Evolutionary conservation across 1,140 invertebrate species (phyloP), one percentile per base, ranked within the genome.

Genomic region (Drosophila rufa): DNA sequence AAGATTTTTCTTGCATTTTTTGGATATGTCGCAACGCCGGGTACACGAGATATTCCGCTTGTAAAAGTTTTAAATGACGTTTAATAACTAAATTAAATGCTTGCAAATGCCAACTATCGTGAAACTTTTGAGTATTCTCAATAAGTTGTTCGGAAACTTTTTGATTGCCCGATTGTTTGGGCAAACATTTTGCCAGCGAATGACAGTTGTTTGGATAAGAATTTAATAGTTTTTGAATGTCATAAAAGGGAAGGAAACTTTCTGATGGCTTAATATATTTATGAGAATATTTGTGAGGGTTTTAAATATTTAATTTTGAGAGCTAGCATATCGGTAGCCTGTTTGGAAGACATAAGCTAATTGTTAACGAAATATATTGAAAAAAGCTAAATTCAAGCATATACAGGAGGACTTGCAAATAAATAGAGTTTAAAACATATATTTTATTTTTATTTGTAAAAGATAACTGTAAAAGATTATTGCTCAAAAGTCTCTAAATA

Each of bases 41-140:
- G 40, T 12, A n/a, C 22, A 46, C 40, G 61, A 42, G 30, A 69
- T 53, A 42, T 53, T 55, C 51, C 8, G 40, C 43, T 50, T 47
- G 50, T 8, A 19, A 60, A 77, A 77, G 50, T 59, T 78, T 77
- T 46, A 76, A 77, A 77, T 77, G 38, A 45, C 75, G 51, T 45
- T 78, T 78, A 78, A 78, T 78, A 77, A 73, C 68, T 71, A 55
- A 73, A 73, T 74, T 51, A 73, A 73, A 73, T 73, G 55, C 30
- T 73, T 50, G 68, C 15, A 17, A 71, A 36, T 56, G 30, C 38
- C 64, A 70, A 56, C 64, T 70, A 70, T 56, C 38, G 59, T 40
- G 42, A 45, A 55, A 33, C 14, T 56, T 70, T 67, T 11, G 64
- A 67, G 48, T 53, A 51, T 33, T 48, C 50, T 66, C 67, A 67